Conservation (phyloP, 2,797 vertebrate species). For the Periparus ater region DNA sequence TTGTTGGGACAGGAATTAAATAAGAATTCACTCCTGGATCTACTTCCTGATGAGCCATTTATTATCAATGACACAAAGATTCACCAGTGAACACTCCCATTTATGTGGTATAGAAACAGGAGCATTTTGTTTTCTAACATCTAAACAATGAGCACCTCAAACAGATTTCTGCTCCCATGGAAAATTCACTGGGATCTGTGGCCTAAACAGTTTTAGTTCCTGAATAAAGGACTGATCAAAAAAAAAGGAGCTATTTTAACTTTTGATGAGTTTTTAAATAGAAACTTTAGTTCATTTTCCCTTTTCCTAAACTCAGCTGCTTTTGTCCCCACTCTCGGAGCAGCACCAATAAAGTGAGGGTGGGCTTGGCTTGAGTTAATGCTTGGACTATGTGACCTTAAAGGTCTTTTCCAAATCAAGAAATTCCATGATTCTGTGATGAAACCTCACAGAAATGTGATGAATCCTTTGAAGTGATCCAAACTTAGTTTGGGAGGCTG, state of each 20-base stretch:
- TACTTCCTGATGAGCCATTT: neutral
- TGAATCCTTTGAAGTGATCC: neutral
- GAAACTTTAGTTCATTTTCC: neutral
- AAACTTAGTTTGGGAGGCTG: neutral
- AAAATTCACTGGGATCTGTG: neutral
- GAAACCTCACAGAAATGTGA: neutral
- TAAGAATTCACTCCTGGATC: neutral
- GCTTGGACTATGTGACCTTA: no score
- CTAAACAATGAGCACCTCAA: neutral
- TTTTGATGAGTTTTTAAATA: neutral
- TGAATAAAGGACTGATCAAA: neutral
- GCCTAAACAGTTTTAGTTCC: neutral
- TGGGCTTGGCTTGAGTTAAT: accelerated
- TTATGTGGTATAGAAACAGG: accelerated
- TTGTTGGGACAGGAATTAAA: neutral
- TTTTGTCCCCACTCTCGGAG: neutral
- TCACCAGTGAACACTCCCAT: neutral
- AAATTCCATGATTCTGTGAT: accelerated
- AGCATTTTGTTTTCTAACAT: neutral
- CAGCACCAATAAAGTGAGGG: neutral
- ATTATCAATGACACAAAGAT: neutral
- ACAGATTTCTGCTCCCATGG: neutral
- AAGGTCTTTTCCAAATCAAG: neutral
- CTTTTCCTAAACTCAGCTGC: neutral
- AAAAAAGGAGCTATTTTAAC: neutral